These are phyloP conservation scores for Trididemnum clinides DNA, from an alignment of 23 tunicate genomes.

Conservation along the genomic window DNA sequence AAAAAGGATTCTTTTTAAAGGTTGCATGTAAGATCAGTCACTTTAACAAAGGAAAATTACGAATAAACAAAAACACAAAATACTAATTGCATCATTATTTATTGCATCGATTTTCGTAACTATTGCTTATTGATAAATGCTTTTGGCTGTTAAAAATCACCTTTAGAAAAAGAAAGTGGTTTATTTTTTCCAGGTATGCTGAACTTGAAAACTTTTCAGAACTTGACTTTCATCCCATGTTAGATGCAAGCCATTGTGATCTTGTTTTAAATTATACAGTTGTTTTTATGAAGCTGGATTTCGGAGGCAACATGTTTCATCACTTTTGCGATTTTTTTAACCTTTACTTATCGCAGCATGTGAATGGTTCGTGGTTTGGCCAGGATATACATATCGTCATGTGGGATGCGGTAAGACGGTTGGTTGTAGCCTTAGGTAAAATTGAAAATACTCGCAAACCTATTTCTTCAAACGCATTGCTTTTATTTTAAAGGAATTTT, in stretches of 20 bases:
- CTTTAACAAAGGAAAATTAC: no score
- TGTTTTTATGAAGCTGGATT: conserved; percentile 88
- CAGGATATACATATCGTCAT: conserved; percentile 67
- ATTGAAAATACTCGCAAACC: no score
- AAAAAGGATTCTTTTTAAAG: no score
- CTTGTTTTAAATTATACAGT: conserved; percentile 57
- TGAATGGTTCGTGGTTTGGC: conserved; percentile 71
- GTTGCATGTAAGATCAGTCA: no score
- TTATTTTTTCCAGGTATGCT: conserved; percentile 58
- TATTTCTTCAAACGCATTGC: no score
- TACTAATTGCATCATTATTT: no score
- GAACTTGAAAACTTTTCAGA: conserved; percentile 73
- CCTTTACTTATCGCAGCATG: conserved; percentile 60
- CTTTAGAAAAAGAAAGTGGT: not conserved
- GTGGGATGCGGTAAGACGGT: conserved; percentile 98
- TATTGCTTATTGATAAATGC: no score
- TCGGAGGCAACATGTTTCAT: conserved; percentile 89
- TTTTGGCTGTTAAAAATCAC: no score
- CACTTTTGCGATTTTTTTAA: conserved; percentile 76
- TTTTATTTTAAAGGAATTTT: no score
- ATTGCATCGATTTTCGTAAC: no score
- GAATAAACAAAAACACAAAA: no score
- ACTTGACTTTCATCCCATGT: conserved; percentile 33
- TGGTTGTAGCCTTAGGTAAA: no score
- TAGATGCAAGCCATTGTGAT: conserved; percentile 50